phyloP scores from a whole-genome alignment of 2,113 vertebrate genomes.

The Nesoenas mayeri region DNA sequence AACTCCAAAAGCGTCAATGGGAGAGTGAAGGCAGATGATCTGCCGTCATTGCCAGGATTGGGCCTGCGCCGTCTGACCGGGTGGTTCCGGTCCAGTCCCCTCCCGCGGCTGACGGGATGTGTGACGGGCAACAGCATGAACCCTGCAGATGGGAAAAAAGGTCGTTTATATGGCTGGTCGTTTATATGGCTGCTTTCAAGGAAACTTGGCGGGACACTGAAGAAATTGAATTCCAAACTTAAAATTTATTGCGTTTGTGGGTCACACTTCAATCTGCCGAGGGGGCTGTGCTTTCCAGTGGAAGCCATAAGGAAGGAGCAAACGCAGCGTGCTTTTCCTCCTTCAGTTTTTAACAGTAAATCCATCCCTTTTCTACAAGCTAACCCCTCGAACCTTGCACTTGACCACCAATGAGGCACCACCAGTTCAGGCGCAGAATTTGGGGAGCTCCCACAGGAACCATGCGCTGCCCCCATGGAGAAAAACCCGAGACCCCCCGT shows the following conservation, averaged over 20 bases:
- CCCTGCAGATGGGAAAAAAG: rapidly evolving
- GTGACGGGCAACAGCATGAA: not conserved
- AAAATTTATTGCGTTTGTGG: not conserved
- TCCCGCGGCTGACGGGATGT: rapidly evolving
- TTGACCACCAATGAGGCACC: not conserved
- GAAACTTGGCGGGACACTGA: not conserved
- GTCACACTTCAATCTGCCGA: rapidly evolving
- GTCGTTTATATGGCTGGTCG: not conserved
- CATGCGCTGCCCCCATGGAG: rapidly evolving
- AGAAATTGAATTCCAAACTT: not conserved
- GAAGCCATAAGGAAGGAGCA: rapidly evolving
- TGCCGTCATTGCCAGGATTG: not conserved
- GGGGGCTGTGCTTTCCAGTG: not conserved
- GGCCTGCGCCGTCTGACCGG: not conserved
- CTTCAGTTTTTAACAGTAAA: not conserved
- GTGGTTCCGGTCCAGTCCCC: rapidly evolving
- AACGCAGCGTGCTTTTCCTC: rapidly evolving
- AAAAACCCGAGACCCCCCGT: not conserved
- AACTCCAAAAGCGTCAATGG: not conserved
- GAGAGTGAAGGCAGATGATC: not conserved
- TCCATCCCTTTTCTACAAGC: rapidly evolving
- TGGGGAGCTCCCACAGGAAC: not conserved
- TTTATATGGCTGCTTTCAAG: rapidly evolving
- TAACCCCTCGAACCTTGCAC: not conserved
- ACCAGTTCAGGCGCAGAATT: rapidly evolving